phyloP scores from a whole-genome alignment of 2,888 invertebrate genomes.

The Tetragonisca angustula region DNA sequence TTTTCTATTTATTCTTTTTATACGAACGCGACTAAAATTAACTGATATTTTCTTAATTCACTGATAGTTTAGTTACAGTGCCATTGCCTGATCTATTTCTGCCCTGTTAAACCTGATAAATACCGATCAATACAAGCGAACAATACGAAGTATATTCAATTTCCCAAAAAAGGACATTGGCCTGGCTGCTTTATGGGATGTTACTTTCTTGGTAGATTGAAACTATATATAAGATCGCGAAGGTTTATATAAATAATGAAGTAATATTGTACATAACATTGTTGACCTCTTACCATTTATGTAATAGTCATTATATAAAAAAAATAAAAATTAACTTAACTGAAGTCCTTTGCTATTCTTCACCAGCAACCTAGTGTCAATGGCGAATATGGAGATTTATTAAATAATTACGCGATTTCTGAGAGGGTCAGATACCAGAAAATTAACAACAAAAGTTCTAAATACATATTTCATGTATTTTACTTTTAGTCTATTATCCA shows the following conservation, averaged over 20 bases:
- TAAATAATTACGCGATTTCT: background rate
- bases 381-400: background rate
- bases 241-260: conserved; percentile 62
- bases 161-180: conserved; percentile 57
- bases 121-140: conserved; percentile 44
- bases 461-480: background rate
- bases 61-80: conserved; percentile 76
- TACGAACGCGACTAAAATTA: conserved; percentile 69
- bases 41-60: conserved; percentile 74
- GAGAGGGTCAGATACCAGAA: background rate
- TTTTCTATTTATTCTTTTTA: conserved; percentile 74
- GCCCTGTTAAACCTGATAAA: conserved; percentile 56
- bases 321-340: conserved; percentile 79
- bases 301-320: conserved; percentile 80
- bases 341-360: conserved; percentile 30
- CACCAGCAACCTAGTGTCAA: conserved; percentile 16
- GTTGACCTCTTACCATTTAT: conserved; percentile 81
- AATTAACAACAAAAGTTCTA: background rate
- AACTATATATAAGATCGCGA: conserved; percentile 68
- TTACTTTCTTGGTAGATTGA: conserved; percentile 74
- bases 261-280: conserved; percentile 80
- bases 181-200: conserved; percentile 61
- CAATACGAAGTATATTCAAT: conserved; percentile 46
- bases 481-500: background rate
- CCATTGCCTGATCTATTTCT: conserved; percentile 75